Percentiles rank a stretch among this genome's conserved stretches.
These are phyloP conservation scores for Tringa solitaria DNA, from an alignment of 2,113 vertebrate species.

Conservation along the genomic window DNA sequence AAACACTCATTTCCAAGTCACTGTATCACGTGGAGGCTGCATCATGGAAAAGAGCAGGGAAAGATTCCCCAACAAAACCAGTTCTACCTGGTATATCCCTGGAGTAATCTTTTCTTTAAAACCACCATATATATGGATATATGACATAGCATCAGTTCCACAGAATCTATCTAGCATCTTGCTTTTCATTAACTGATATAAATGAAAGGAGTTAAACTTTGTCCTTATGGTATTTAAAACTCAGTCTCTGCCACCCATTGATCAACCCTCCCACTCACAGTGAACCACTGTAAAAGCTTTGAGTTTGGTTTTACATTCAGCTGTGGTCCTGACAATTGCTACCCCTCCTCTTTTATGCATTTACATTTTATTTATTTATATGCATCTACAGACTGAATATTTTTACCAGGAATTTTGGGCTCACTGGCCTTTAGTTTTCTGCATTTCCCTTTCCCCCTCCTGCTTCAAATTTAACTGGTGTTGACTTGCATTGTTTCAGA, in stretches of 20 bases:
- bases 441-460: neutral
- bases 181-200: neutral
- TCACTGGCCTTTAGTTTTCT: neutral
- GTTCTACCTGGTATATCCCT: neutral
- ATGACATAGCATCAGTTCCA: neutral
- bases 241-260: neutral
- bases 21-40: fast-evolving
- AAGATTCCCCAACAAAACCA: neutral
- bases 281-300: neutral
- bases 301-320: neutral
- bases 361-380: neutral
- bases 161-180: neutral
- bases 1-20: neutral
- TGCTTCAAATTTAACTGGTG: neutral
- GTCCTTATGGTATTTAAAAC: neutral
- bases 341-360: neutral
- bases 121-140: neutral
- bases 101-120: neutral
- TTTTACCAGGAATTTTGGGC: neutral
- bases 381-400: neutral
- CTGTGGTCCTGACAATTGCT: neutral
- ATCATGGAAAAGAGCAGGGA: neutral
- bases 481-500: neutral
- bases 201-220: neutral
- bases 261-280: neutral